phyloP scores from a whole-genome alignment of 37 sponge, comb jelly and placozoan genomes.

The Axinella damicornis region DNA sequence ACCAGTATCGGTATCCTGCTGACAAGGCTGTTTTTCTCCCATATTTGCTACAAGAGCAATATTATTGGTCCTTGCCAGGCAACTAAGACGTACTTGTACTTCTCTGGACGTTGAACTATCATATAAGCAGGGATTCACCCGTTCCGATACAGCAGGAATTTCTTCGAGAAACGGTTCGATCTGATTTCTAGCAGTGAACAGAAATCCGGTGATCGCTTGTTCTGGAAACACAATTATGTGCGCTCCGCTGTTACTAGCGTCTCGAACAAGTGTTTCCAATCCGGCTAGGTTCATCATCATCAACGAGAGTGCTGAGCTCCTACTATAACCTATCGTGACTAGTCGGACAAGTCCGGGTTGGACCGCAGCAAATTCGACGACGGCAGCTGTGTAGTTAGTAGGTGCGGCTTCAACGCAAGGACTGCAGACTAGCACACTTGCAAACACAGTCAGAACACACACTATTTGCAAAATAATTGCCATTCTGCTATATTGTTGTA shows the following conservation, averaged over 20 bases:
- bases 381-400: too few species aligned
- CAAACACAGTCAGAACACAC: too few species aligned
- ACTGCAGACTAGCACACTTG: too few species aligned
- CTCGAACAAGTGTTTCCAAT: too few species aligned
- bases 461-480: too few species aligned
- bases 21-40: conserved; percentile 53
- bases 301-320: too few species aligned
- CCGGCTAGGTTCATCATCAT: too few species aligned
- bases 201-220: conserved; percentile 49
- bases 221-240: conserved; percentile 75
- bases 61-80: conserved; percentile 33
- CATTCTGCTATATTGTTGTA: too few species aligned
- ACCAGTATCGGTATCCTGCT: not conserved
- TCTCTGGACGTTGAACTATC: not conserved
- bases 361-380: too few species aligned
- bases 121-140: conserved; percentile 41
- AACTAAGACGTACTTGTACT: conserved; percentile 41
- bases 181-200: not conserved
- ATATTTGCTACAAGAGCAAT: conserved; percentile 51
- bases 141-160: conserved; percentile 17
- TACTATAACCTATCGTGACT: too few species aligned
- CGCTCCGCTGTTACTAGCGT: conserved; percentile 11
- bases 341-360: too few species aligned
- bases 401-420: too few species aligned
- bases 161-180: conserved; percentile 36